Percentiles rank a stretch among this genome's conserved stretches.
Evolutionary conservation across 1,140 invertebrate species (phyloP).

Genomic region (Diachasma alloeum): DNA sequence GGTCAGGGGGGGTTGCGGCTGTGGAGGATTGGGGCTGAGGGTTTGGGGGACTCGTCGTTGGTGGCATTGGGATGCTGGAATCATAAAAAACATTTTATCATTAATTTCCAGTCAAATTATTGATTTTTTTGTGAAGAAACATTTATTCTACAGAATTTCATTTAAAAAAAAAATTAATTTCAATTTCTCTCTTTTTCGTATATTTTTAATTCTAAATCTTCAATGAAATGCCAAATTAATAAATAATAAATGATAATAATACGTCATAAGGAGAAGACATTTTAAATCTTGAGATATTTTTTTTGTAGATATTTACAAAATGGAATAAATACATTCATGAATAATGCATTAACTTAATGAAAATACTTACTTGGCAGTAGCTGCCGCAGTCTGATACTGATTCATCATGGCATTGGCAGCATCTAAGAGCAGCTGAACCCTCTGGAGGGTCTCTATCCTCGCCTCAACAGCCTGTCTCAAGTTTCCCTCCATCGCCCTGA

Average conservation of each 20-base stretch:
- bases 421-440: slow-evolving; percentile 58
- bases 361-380: slow-evolving; percentile 53
- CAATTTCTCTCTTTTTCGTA: no score
- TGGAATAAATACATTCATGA: no score
- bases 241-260: no score
- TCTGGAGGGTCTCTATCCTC: slow-evolving; percentile 73
- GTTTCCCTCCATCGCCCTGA: slow-evolving; percentile 87
- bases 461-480: slow-evolving; percentile 89
- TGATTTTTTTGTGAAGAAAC: no score
- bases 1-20: background rate
- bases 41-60: slow-evolving; percentile 29
- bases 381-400: slow-evolving; percentile 59
- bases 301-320: no score
- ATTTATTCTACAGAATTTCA: no score
- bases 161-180: no score
- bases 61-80: slow-evolving; percentile 49
- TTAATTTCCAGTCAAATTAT: background rate
- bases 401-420: slow-evolving; percentile 63
- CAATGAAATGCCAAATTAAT: no score
- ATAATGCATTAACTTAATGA: no score
- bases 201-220: no score
- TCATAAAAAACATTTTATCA: background rate
- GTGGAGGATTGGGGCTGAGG: background rate
- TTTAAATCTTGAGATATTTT: no score
- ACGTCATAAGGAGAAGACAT: no score